Evolutionary conservation across 2,888 invertebrate species (phyloP), one percentile per base, ranked within the genome.

Genomic region (Cremastinae sp.): DNA sequence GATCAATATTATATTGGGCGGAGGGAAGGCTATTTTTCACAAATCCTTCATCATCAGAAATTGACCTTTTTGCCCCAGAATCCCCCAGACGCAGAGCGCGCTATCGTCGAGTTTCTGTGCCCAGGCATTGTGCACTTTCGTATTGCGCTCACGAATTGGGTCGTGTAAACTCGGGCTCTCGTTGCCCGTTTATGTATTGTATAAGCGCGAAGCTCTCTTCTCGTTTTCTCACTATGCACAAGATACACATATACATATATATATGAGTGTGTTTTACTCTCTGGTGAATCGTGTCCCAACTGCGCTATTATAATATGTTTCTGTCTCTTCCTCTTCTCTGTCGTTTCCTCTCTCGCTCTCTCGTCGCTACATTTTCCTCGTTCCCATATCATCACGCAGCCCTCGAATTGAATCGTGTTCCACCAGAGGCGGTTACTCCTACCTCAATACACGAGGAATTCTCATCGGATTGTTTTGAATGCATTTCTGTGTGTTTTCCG

Each of bases 91-190:
- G 28, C 28, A 28, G 28, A 28, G 28, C 5, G 28, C 28, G 2
- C 28, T 28, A 28, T 28, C 5, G 28, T 28, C 5, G 28, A 5
- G 59, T 47, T 64, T 49, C 51, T 66, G 51, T 58, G 71, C 39
- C 51, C 51, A 51, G 58, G 70, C 51, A 65, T 69, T 70, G 74
- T 75, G 65, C 70, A 75, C 74, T 75, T 75, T 75, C 74, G 70
- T 59, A 75, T 75, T 70, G 65, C 69, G 16, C 59, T 75, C 70
- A 70, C 74, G 70, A 77, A 77, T 74, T 70, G 74, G 74, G 74
- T 74, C 77, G 74, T 71, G 77, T 77, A 74, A 77, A 74, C 74
- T 74, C 56, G 65, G 74, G 59, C 72, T 59, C 28, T 58, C 22
- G 56, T 28, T 12, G 28, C 28, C 53, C 53, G 47, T 74, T 64